phyloP scores from a whole-genome alignment of 2,797 vertebrate species.

The Anomalospiza imberbis region DNA sequence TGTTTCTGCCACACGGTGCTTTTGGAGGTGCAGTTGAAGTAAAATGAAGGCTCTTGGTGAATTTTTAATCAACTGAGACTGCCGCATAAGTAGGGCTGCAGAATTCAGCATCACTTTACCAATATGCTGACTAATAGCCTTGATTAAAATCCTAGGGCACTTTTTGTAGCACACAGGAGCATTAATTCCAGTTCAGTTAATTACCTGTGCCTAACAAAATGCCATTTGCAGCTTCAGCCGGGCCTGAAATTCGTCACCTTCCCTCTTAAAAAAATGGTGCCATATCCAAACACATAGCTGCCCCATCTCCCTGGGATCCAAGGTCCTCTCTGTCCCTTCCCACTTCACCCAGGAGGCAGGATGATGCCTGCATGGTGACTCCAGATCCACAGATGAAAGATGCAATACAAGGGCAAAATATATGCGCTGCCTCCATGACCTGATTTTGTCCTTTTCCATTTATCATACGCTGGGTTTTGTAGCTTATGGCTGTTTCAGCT shows the following conservation, averaged over 20 bases:
- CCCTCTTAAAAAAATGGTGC: background rate
- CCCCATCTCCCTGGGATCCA: background rate
- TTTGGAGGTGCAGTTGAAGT: background rate
- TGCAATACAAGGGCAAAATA: background rate
- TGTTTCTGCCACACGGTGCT: background rate
- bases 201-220: constrained; percentile 40
- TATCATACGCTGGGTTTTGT: constrained; percentile 37
- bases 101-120: background rate
- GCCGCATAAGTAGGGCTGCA: background rate
- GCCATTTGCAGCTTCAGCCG: background rate
- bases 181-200: constrained; percentile 48
- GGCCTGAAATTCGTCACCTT: background rate
- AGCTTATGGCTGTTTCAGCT: constrained; percentile 43
- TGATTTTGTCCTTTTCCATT: constrained; percentile 64
- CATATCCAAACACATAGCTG: background rate
- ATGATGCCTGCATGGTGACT: background rate
- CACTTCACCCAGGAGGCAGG: background rate
- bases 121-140: constrained; percentile 34
- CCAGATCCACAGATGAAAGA: background rate
- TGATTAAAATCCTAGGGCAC: constrained; percentile 29
- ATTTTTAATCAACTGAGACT: constrained; percentile 17
- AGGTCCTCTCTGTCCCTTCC: background rate
- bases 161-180: background rate
- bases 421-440: background rate
- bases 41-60: background rate